Evolutionary conservation across 2,113 vertebrate genomes (phyloP).

Genomic region (Odobenus rosmarus): DNA sequence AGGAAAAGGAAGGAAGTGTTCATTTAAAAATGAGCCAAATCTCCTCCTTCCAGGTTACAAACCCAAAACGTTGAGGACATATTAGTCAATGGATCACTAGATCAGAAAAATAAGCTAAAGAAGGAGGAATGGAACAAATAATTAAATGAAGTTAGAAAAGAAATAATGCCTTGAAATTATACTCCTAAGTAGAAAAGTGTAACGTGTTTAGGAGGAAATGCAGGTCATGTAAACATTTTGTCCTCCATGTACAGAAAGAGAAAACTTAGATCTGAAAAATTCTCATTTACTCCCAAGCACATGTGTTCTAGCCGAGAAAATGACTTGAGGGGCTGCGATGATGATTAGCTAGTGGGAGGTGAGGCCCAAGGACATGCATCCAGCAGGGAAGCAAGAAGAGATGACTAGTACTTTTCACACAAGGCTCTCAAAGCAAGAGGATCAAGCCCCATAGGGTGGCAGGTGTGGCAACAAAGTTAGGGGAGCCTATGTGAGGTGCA

Average conservation of each 20-base stretch:
- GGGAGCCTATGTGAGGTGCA: background rate
- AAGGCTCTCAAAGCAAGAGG: background rate
- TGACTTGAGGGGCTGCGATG: background rate
- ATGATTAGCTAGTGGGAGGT: background rate
- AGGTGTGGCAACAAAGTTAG: constrained; percentile 27
- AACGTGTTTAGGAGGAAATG: constrained; percentile 1
- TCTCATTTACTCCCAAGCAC: background rate
- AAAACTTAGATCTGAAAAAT: constrained; percentile 40
- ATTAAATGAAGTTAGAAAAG: constrained; percentile 42
- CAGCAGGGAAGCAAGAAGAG: background rate
- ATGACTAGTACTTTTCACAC: background rate
- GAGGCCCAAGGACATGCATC: background rate
- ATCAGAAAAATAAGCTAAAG: constrained; percentile 27
- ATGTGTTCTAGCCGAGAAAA: background rate
- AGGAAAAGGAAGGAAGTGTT: constrained; percentile 23
- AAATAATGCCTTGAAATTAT: background rate
- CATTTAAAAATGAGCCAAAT: constrained; percentile 6
- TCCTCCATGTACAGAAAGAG: background rate
- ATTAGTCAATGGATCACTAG: background rate
- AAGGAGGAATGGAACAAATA: background rate
- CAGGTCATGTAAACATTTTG: background rate
- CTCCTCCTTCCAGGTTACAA: background rate
- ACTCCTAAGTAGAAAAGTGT: background rate
- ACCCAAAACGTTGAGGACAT: background rate
- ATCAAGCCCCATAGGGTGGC: background rate